Base-by-base conservation (phyloP, 2,797 vertebrate species). In the Heliangelus exortis region DNA sequence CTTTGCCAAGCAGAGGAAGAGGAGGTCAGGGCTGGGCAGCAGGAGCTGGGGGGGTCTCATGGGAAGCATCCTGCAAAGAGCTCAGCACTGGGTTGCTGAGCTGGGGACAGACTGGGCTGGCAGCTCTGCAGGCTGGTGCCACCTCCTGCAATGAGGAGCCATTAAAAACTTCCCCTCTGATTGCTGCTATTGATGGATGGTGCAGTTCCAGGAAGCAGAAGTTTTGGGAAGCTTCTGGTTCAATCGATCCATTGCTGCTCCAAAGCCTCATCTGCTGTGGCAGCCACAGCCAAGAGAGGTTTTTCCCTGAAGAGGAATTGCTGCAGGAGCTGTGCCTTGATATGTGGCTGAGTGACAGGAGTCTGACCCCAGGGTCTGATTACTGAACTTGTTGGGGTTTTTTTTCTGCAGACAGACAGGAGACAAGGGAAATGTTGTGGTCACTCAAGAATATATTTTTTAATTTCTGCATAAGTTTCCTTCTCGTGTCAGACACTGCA, bases 401-500 rank as follows among this genome's bases (percentile, higher is more conserved):
- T 48, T 43, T 67, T 26, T 7, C 58, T 82, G 50, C 63, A 72
- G 31, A 16, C 1, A 1, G 71, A 10, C 23, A 34, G 82, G 29
- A 80, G 62, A 55, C 50, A 51, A 47, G n/a, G 58, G 21, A 71
- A 74, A 41, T 10, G 1, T 18, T 22, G 67, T 47, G n/a, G 39
- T 83, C 55, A 7, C 43, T 48, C 4, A 26, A 61, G 36, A 58
- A 51, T 12, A 3, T 11, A 1, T 11, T 20, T 69, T 62, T 66
- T 11, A 23, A 53, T 43, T 47, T 22, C 23, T 33, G 10, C 19
- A 11, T 7, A 5, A 28, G 13, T 31, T 69, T 63, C 36, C 43
- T 36, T 39, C 58, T 78, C 59, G 55, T 5, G 1, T 51, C 91
- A 99, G 99, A 99, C 98, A 2, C 97, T 99, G 31, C 98, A 99